Conservation (phyloP, 92 coral and sea anemone genomes). For the Heteractis magnifica region DNA sequence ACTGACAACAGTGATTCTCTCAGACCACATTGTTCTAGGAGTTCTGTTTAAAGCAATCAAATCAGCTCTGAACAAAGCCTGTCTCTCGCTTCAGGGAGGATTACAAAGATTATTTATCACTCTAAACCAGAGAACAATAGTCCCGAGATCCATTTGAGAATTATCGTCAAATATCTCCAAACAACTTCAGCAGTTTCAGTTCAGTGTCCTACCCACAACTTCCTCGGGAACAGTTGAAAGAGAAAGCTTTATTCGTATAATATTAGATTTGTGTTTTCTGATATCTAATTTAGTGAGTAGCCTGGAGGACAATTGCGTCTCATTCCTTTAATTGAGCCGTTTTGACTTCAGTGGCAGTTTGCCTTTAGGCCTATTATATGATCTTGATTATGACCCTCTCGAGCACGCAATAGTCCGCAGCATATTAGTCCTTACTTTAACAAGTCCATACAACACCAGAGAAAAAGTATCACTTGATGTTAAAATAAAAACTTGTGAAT, state of each 20-base stretch:
- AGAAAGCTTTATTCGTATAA: neutral
- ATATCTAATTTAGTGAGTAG: neutral
- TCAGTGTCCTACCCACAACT: neutral
- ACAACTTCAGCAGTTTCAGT: slow-evolving; percentile 1
- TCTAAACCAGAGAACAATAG: slow-evolving; percentile 5
- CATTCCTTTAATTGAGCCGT: slow-evolving; percentile 37
- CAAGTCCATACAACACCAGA: neutral
- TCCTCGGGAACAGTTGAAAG: slow-evolving; percentile 7
- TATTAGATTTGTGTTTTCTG: slow-evolving; percentile 13
- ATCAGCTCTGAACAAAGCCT: neutral
- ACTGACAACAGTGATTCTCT: neutral
- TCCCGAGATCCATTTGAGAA: neutral
- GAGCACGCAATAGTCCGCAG: slow-evolving; percentile 20
- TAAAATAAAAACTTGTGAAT: slow-evolving; percentile 6
- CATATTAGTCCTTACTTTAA: neutral
- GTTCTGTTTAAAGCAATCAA: slow-evolving; percentile 7
- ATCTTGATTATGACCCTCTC: slow-evolving; percentile 3
- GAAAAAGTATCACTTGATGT: neutral
- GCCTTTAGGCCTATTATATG: slow-evolving; percentile 19
- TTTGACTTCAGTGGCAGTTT: slow-evolving; percentile 25
- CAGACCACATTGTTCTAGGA: neutral
- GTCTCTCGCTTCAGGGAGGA: slow-evolving; percentile 2
- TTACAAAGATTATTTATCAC: slow-evolving; percentile 6
- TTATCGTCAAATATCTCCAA: neutral
- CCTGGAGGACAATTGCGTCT: slow-evolving; percentile 25